Conservation (phyloP, 2,113 vertebrate species). For the Chamaea fasciata region DNA sequence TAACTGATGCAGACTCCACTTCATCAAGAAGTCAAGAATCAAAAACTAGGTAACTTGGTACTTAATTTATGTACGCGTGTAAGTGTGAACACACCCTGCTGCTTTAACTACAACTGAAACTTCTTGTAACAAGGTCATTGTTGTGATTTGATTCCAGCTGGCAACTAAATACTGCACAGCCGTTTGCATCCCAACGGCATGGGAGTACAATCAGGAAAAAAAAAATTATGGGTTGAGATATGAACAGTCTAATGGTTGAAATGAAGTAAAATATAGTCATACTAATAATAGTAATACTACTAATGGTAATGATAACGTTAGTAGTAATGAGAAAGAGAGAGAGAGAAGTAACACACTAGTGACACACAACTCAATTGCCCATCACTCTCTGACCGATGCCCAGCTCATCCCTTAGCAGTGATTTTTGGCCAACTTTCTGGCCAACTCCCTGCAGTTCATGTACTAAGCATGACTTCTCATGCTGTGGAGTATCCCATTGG, state of each 20-base stretch:
- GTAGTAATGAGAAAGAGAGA: background rate
- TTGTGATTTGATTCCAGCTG: background rate
- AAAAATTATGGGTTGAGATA: background rate
- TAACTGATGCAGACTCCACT: conserved; percentile 61
- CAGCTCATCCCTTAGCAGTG: background rate
- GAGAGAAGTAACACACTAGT: background rate
- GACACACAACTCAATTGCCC: background rate
- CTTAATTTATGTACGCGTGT: background rate
- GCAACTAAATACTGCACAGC: background rate
- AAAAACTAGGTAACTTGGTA: conserved; percentile 74
- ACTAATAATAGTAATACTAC: background rate
- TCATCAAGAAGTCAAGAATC: conserved; percentile 68
- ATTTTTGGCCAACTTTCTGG: background rate
- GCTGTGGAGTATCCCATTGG: background rate
- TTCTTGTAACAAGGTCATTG: background rate
- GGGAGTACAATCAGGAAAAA: background rate
- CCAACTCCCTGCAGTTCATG: background rate
- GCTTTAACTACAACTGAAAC: background rate
- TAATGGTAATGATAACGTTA: background rate
- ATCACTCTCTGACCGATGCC: rapidly evolving
- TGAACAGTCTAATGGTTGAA: background rate
- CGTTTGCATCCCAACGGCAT: background rate
- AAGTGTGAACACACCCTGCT: background rate
- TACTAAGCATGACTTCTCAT: background rate
- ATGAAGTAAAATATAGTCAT: background rate